A percentile compares a stretch with the other conserved stretches of the same genome.
These are phyloP conservation scores for Platanista minor DNA, from an alignment of 2,113 vertebrate species.

Conservation along the genomic window DNA sequence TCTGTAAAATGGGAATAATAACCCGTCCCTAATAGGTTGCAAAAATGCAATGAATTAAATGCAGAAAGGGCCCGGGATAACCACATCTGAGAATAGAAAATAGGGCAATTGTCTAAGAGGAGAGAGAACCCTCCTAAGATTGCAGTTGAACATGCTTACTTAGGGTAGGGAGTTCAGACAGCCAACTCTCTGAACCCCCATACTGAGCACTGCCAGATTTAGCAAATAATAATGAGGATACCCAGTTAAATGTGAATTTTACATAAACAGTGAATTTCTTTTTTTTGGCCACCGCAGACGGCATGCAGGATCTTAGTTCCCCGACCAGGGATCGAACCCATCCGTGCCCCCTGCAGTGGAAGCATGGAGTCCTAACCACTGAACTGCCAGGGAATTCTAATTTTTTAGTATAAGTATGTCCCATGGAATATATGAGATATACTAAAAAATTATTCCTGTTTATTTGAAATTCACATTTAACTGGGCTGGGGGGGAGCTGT, in stretches of 20 bases:
- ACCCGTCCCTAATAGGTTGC: neutral
- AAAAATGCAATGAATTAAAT: neutral
- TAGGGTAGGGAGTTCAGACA: neutral
- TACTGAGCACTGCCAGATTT: neutral
- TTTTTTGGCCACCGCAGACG: neutral
- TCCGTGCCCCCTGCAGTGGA: too few relatives aligned
- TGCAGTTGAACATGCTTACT: neutral
- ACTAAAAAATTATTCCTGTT: neutral
- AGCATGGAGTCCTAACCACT: too few relatives aligned
- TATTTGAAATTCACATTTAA: neutral
- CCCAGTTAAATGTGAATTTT: neutral
- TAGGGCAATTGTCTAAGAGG: neutral
- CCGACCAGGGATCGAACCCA: too few relatives aligned
- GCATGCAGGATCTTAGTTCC: too few relatives aligned
- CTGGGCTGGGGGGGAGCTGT: too few relatives aligned
- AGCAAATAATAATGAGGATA: neutral
- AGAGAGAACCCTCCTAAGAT: neutral
- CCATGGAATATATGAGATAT: neutral
- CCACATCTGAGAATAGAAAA: neutral
- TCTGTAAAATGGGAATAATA: neutral
- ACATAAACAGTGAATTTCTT: neutral
- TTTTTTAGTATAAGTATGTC: neutral
- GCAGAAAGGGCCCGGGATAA: neutral
- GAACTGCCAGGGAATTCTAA: neutral
- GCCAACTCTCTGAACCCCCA: neutral